Conservation (phyloP, 2,113 vertebrate species). For the Bostrychus sinensis region DNA sequence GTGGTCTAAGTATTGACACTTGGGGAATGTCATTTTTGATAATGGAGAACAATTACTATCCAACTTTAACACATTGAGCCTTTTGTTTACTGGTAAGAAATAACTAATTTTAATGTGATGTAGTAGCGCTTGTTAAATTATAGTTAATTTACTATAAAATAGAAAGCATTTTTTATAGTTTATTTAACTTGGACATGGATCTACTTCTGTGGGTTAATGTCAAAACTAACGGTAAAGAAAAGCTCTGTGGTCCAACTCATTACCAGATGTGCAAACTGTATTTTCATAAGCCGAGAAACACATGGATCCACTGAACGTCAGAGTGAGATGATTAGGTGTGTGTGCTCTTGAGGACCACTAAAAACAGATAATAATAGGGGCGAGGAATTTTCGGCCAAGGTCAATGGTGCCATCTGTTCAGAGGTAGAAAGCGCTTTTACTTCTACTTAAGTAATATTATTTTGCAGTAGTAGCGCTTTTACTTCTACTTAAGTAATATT, state of each 20-base stretch:
- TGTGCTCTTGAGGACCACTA: constrained; percentile 31
- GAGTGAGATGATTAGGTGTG: constrained; percentile 34
- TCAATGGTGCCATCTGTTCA: constrained; percentile 56
- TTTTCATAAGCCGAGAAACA: constrained; percentile 38
- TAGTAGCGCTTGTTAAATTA: not conserved
- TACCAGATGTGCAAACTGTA: constrained; percentile 38
- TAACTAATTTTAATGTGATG: not conserved
- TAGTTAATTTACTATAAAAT: too few species aligned
- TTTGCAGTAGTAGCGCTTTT: not conserved
- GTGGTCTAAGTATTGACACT: not conserved
- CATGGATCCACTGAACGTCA: constrained; percentile 51
- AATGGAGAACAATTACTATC: not conserved
- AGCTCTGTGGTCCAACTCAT: constrained; percentile 18
- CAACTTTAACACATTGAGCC: too few species aligned
- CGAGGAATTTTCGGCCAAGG: constrained; percentile 58
- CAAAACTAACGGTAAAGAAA: constrained; percentile 7
- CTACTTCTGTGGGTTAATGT: not conserved
- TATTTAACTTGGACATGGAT: too few species aligned
- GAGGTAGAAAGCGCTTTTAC: constrained; percentile 45
- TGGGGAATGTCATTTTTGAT: not conserved
- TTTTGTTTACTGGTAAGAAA: too few species aligned
- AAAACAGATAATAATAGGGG: constrained; percentile 41
- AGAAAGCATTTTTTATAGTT: too few species aligned
- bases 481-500: constrained; percentile 10
- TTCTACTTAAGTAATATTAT: constrained; percentile 19